Conservation (phyloP, 30 jellyfish, hydroid and myxozoan species). For the Nemopilema nomurai region DNA sequence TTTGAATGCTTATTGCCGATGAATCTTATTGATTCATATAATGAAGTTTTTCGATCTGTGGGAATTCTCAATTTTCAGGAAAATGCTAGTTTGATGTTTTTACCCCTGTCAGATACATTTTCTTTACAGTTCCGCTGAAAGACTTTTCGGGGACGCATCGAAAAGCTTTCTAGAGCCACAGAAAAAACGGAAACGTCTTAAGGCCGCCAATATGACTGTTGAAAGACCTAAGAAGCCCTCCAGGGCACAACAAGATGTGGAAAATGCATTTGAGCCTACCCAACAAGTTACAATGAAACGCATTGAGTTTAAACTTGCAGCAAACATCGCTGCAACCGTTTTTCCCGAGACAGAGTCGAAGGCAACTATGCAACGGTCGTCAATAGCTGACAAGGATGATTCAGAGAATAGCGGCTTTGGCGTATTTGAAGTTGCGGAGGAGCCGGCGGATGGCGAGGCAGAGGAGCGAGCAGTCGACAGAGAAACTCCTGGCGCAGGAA, state of each 20-base stretch:
- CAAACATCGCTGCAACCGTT: constrained; percentile 70
- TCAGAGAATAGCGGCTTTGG: constrained; percentile 55
- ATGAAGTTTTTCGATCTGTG: no score
- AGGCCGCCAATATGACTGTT: constrained; percentile 6
- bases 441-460: not conserved
- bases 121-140: constrained; percentile 27
- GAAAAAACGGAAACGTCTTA: constrained; percentile 34
- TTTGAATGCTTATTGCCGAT: no score
- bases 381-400: not conserved
- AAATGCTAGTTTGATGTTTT: no score
- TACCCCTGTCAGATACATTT: no score
- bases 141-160: constrained; percentile 28
- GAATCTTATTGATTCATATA: no score
- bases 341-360: no score
- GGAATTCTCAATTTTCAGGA: no score
- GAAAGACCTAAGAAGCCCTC: constrained; percentile 13
- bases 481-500: constrained; percentile 49
- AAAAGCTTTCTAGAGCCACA: constrained; percentile 27
- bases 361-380: not conserved
- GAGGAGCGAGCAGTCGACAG: constrained; percentile 58
- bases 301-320: constrained; percentile 85
- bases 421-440: constrained; percentile 44
- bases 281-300: constrained; percentile 66
- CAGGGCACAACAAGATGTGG: constrained; percentile 47
- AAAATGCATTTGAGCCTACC: constrained; percentile 67